These are phyloP conservation scores for Peromyscus aztecus DNA, from an alignment of 2,797 vertebrate species.

Conservation along the genomic window DNA sequence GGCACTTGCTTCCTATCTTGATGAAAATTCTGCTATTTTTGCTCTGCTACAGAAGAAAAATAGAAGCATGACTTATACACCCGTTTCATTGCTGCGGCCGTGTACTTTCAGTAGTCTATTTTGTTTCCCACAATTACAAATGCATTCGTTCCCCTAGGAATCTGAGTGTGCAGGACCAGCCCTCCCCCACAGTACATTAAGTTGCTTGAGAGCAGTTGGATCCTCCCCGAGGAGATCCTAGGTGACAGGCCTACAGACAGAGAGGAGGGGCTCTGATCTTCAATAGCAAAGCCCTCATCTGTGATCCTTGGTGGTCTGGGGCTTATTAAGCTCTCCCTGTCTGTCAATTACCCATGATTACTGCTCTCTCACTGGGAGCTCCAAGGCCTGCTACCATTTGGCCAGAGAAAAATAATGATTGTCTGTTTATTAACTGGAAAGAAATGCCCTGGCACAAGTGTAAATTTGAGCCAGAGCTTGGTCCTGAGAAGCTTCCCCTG, in stretches of 20 bases:
- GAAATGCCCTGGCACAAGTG: background rate
- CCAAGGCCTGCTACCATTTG: constrained; percentile 59
- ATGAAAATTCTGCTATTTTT: background rate
- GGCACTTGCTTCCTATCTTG: background rate
- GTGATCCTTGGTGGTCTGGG: background rate
- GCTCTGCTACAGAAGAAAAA: background rate
- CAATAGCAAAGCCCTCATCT: background rate
- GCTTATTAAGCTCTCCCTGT: background rate
- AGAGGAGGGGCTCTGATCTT: background rate
- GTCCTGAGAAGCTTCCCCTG: background rate
- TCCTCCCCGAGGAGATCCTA: background rate
- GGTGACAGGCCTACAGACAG: background rate
- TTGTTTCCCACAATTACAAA: background rate
- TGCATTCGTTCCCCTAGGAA: background rate
- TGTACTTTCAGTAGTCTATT: background rate
- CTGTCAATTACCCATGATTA: constrained; percentile 46
- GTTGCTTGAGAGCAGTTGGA: background rate
- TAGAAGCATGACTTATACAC: background rate
- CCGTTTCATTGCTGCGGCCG: background rate
- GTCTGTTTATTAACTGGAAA: constrained; percentile 64
- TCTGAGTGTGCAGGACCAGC: background rate
- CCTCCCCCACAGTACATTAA: background rate
- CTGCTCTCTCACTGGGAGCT: constrained; percentile 37
- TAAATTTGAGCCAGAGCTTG: constrained; percentile 3
- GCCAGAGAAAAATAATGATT: constrained; percentile 68